Evolutionary conservation across 1,140 invertebrate species (phyloP), one percentile per base, ranked within the genome.

Genomic region (Rhynchophorus ferrugineus): DNA sequence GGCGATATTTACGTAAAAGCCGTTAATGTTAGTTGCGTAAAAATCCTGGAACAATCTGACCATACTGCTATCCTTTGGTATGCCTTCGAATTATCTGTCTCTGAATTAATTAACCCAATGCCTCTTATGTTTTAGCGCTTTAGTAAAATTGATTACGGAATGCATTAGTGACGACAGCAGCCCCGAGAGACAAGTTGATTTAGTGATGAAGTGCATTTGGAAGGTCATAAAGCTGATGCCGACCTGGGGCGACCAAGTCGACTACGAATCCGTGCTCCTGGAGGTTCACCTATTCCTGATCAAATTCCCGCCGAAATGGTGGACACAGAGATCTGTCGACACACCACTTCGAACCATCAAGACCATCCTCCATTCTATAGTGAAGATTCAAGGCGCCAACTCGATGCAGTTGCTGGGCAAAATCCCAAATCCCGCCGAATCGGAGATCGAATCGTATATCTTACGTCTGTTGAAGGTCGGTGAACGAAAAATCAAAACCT

Each of bases 151-250:
- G 24, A 68, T 91, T 17, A 81, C 87, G 54, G 86, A 89, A 39
- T 82, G 81, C 59, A 79, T 87, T 3, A 77, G 76, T 9, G 81
- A 76, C n/a, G 80, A 72, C 60, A 73, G 71, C 44, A 78, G 73
- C 56, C 75, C 75, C 11, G 53, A 55, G 18, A 85, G 88, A 46
- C 91, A 84, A 65, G 80, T 81, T 57, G 90, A 89, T 62, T 70
- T 88, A 42, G 83, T 89, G 35, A 91, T 87, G 80, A 94, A 93
- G 71, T 95, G 84, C 69, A 79, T 87, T 57, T 96, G 82, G 90
- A 88, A 90, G 71, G 83, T 89, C 20, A 78, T 89, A 8, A 85
- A 89, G 62, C 80, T 84, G 62, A 81, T 93, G 51, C 80, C 83
- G 2, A 77, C 80, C 13, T 87, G 85, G 78, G 78, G 81, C 16